Evolutionary conservation across 2,797 vertebrate species (phyloP), one percentile per base, ranked within the genome.

Genomic region (Kryptopterus vitreolus): DNA sequence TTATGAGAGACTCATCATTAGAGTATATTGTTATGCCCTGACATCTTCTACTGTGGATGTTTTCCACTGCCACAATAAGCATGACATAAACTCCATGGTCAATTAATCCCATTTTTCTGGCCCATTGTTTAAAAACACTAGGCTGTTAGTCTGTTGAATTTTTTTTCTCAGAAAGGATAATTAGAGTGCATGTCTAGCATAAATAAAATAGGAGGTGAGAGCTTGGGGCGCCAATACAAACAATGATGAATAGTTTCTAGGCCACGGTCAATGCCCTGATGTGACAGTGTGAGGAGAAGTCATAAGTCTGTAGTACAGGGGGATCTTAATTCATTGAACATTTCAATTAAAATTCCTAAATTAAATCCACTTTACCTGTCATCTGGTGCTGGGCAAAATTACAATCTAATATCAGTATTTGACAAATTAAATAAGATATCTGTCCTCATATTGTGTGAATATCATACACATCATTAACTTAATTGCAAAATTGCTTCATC

Each of bases 1-100:
- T 43, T 43, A 43, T 7, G 38, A 43, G 38, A 43, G 38, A 10
- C 6, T 43, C 38, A 7, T n/a, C n/a, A n/a, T n/a, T n/a, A n/a
- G n/a, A n/a, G n/a, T 48, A 48, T 48, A 24, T 48, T 52, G 24
- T 31, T 22, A 43, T 58, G 58, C 20, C 3, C 43, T 74, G 4
- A 31, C 38, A 12, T 46, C 9, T 13, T 58, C 68, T 4, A 75
- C 0, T 33, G 33, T 74, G 50, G 38, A 50, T 9, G 4, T 16
- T 81, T 76, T 68, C 50, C 72, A 18, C 26, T 69, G 29, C 63
- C 20, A 55, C 3, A n/a, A 24, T 59, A 57, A 53, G 20, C 31
- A 31, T 48, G 24, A 69, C 61, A 69, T 59, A 15, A 76, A 62
- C 38, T 50, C 8, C 12, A 38, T 18, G 29, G n/a, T 70, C 15